Percentiles rank a stretch among this genome's conserved stretches.
Evolutionary conservation across 2,113 vertebrate genomes (phyloP).

Genomic region (Silurus glanis): DNA sequence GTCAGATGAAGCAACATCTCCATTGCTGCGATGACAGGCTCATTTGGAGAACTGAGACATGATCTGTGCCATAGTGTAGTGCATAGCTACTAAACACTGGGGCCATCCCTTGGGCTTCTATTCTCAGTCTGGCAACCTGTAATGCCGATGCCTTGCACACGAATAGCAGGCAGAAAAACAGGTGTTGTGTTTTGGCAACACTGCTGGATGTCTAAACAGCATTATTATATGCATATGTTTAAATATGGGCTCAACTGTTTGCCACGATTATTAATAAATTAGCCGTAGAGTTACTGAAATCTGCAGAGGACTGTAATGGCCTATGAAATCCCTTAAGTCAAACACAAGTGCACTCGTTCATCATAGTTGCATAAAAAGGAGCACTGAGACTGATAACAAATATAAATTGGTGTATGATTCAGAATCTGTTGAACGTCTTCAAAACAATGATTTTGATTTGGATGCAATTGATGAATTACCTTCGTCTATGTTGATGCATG

Average conservation of each 20-base stretch:
- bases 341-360: not conserved
- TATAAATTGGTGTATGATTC: not conserved
- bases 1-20: constrained; percentile 21
- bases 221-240: not conserved
- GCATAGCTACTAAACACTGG: constrained; percentile 3
- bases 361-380: not conserved
- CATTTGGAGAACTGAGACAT: constrained; percentile 6
- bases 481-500: not conserved
- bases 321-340: not conserved
- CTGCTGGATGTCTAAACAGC: not conserved
- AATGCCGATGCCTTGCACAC: not conserved
- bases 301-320: not conserved
- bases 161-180: not conserved
- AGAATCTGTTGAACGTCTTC: not conserved
- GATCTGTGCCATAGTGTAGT: not conserved
- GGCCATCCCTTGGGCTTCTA: not conserved
- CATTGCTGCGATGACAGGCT: constrained; percentile 6
- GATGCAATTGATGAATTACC: not conserved
- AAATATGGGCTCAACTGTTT: not conserved
- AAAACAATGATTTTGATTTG: not conserved
- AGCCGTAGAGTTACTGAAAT: not conserved
- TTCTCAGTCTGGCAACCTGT: not conserved
- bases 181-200: not conserved
- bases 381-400: not conserved
- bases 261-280: not conserved